Evolutionary conservation across 1,140 invertebrate species (phyloP).

Genomic region (Leptestheria dahalacensis): DNA sequence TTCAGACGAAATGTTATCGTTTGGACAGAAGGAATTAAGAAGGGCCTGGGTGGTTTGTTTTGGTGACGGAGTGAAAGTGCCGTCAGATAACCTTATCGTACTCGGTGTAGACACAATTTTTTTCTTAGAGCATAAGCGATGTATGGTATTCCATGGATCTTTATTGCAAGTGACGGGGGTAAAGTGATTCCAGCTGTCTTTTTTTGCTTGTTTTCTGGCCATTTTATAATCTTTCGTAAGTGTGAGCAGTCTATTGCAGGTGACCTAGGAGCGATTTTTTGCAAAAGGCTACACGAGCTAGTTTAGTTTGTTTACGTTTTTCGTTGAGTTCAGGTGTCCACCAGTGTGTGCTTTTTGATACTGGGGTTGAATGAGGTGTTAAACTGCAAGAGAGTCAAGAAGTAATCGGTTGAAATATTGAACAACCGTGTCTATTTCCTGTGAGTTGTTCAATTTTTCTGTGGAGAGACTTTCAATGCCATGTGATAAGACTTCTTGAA

Average conservation of each 20-base stretch:
- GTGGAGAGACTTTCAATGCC: too few relatives aligned
- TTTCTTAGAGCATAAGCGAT: not conserved
- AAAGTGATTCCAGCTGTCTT: not conserved
- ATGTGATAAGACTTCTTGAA: too few relatives aligned
- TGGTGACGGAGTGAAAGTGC: not conserved
- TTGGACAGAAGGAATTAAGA: not conserved
- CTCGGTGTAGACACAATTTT: not conserved
- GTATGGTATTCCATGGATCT: not conserved
- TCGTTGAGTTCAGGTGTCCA: too few relatives aligned
- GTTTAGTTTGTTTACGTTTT: too few relatives aligned
- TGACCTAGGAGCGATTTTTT: not conserved
- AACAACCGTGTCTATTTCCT: too few relatives aligned
- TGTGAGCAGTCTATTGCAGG: not conserved
- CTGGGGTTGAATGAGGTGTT: too few relatives aligned
- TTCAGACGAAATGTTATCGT: not conserved
- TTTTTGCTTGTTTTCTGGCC: not conserved
- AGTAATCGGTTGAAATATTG: too few relatives aligned
- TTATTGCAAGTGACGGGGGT: not conserved
- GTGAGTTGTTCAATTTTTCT: too few relatives aligned
- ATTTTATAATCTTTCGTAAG: not conserved
- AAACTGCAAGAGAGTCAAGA: too few relatives aligned
- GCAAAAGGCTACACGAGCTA: too few relatives aligned
- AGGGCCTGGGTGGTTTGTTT: not conserved
- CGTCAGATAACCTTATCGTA: not conserved
- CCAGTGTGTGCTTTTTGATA: too few relatives aligned